Conservation (phyloP, 2,113 vertebrate species). For the Heptranchias perlo region DNA sequence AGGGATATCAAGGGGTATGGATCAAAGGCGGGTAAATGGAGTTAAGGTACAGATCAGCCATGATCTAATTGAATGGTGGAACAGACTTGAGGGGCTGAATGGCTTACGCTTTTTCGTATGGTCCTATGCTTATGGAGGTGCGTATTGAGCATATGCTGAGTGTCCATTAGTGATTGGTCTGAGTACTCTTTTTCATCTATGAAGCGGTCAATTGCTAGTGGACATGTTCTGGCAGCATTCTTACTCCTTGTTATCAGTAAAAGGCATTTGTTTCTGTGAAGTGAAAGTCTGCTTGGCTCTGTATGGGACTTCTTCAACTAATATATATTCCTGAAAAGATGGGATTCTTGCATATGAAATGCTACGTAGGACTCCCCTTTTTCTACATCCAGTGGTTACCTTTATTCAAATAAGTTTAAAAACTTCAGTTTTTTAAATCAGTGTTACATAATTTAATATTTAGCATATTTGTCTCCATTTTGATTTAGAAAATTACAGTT, state of each 20-base stretch:
- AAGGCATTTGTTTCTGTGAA: not conserved
- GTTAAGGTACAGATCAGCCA: not conserved
- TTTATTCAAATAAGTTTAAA: not conserved
- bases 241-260: not conserved
- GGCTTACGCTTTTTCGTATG: not conserved
- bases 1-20: not conserved
- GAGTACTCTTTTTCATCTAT: not conserved
- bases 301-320: not conserved
- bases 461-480: not conserved
- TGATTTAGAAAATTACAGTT: not conserved
- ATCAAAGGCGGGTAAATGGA: not conserved
- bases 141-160: not conserved
- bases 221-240: not conserved
- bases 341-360: not conserved
- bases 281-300: too few species aligned
- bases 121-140: not conserved
- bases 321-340: not conserved
- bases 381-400: not conserved
- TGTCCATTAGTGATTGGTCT: not conserved
- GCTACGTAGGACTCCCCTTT: not conserved
- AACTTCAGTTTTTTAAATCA: not conserved
- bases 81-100: not conserved
- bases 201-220: not conserved
- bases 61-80: not conserved
- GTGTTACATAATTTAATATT: not conserved